Percentiles rank a stretch among this genome's conserved stretches.
Evolutionary conservation across 2,797 vertebrate species (phyloP).

Genomic region (Sebastes ruberrimus): DNA sequence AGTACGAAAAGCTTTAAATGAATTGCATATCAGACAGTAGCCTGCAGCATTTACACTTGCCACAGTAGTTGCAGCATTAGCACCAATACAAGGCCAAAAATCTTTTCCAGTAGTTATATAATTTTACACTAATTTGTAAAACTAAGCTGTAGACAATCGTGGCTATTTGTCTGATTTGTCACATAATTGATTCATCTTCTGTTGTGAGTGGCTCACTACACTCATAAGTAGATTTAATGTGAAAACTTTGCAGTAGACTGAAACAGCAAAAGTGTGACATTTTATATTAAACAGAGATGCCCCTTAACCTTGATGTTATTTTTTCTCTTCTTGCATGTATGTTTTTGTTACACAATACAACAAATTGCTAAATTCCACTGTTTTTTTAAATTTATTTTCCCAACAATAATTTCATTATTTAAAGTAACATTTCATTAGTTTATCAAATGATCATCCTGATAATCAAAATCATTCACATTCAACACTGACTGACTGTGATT

Average conservation of each 20-base stretch:
- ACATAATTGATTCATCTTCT: not conserved
- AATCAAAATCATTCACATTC: slow-evolving; percentile 2
- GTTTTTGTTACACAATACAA: slow-evolving; percentile 27
- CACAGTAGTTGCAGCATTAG: not conserved
- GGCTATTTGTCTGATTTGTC: not conserved
- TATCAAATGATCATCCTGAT: slow-evolving; percentile 37
- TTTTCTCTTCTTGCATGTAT: slow-evolving; percentile 6
- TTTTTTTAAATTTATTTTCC: not conserved
- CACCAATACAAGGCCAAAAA: not conserved
- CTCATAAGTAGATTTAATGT: slow-evolving; percentile 22
- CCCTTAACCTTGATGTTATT: not conserved
- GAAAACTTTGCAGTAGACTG: slow-evolving; percentile 9
- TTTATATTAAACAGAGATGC: slow-evolving; percentile 53
- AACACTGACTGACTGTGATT: slow-evolving; percentile 20
- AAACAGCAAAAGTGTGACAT: slow-evolving; percentile 17
- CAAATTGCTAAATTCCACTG: slow-evolving; percentile 1
- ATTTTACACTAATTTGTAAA: slow-evolving; percentile 17
- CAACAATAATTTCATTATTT: slow-evolving; percentile 4
- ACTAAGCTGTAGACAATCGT: slow-evolving; percentile 47
- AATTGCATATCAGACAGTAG: not conserved
- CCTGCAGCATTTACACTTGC: not conserved
- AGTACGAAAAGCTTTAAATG: slow-evolving; percentile 15
- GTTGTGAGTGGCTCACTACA: not conserved
- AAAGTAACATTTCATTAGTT: slow-evolving; percentile 30
- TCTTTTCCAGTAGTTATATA: not conserved